Conservation (phyloP, 2,797 vertebrate species). For the Sylvia borin region DNA sequence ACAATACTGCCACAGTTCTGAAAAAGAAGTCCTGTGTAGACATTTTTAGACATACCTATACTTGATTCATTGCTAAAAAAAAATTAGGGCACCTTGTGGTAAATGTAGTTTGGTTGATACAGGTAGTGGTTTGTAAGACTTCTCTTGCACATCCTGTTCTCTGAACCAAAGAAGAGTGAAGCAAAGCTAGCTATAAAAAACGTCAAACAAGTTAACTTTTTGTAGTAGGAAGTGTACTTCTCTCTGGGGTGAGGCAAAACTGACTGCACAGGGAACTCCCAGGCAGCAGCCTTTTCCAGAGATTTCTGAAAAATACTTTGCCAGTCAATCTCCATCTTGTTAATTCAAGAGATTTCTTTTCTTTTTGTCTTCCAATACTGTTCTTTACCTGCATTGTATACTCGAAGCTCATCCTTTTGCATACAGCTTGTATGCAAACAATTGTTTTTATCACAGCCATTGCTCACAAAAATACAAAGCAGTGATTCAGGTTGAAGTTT, state of each 20-base stretch:
- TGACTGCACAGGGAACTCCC: neutral
- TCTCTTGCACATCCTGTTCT: slow-evolving; percentile 19
- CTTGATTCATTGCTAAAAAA: neutral
- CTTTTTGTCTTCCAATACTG: neutral
- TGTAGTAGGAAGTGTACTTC: neutral
- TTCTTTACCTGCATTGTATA: neutral
- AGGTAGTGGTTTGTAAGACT: neutral
- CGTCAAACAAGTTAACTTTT: neutral
- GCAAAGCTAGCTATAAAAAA: neutral
- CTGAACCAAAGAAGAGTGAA: neutral
- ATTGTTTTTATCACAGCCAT: neutral
- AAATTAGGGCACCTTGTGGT: neutral
- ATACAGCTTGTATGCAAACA: neutral
- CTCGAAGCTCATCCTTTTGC: neutral
- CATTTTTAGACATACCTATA: neutral
- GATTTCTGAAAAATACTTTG: neutral
- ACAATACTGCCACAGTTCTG: neutral
- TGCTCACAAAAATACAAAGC: neutral
- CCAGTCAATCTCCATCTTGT: neutral
- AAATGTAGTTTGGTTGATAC: neutral
- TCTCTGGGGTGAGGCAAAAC: neutral
- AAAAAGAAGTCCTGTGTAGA: slow-evolving; percentile 35
- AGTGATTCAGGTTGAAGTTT: neutral
- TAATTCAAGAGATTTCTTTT: neutral
- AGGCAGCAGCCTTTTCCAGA: neutral